Percentiles rank a stretch among this genome's conserved stretches.
Conservation (phyloP, 92 coral and sea anemone genomes). For the Phenganax stokvisi region DNA sequence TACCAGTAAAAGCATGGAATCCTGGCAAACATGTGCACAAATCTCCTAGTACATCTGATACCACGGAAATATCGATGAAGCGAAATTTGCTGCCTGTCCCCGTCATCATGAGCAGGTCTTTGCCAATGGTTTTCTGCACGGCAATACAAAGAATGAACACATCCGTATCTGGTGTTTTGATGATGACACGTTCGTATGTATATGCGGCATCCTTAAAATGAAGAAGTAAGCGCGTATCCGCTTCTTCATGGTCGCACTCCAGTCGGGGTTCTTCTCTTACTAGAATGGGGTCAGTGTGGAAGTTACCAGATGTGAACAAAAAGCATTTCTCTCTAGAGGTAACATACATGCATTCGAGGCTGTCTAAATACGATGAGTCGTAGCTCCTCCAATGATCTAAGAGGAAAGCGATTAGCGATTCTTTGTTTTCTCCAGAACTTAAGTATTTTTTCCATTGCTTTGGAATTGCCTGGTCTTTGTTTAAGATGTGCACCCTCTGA, state of each 20-base stretch:
- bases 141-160: constrained; percentile 15
- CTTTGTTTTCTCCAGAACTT: constrained; percentile 47
- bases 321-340: constrained; percentile 36
- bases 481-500: constrained; percentile 42
- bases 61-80: too few species aligned
- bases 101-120: constrained; percentile 22
- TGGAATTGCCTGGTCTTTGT: constrained; percentile 41
- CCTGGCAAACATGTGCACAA: constrained; percentile 7
- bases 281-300: constrained; percentile 37
- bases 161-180: constrained; percentile 34
- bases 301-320: constrained; percentile 29
- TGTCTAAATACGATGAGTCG: constrained; percentile 25
- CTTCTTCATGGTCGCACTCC: constrained; percentile 33
- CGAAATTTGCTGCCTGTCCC: too few species aligned
- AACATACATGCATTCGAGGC: constrained; percentile 40
- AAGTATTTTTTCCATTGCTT: constrained; percentile 48
- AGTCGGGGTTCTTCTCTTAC: constrained; percentile 39
- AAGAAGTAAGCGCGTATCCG: constrained; percentile 17
- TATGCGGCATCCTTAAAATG: constrained; percentile 26
- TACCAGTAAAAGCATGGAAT: too few species aligned
- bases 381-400: constrained; percentile 36
- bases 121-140: constrained; percentile 40
- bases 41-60: too few species aligned
- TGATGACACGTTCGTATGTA: constrained; percentile 30
- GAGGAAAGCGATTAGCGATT: constrained; percentile 38